Conservation (phyloP, 2,797 vertebrate species). For the Ctenosaura bakeri region DNA sequence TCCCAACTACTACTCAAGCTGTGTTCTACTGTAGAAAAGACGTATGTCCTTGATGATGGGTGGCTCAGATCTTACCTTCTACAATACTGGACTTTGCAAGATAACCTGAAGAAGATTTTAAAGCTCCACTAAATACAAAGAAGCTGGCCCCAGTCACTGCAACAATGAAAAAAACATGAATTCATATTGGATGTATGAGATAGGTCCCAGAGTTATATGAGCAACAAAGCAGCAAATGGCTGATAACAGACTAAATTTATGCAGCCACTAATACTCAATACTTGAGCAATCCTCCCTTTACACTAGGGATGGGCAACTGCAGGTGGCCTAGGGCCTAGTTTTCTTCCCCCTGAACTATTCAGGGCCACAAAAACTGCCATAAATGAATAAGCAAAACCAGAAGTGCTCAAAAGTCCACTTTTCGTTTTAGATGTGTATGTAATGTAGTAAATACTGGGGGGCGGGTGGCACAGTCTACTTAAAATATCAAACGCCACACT, state of each 20-base stretch:
- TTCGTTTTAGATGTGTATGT: too few relatives aligned
- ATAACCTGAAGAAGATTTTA: constrained; percentile 96
- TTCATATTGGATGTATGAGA: background rate
- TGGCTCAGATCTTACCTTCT: constrained; percentile 89
- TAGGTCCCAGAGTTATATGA: constrained; percentile 11
- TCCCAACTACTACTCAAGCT: background rate
- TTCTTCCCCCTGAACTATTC: too few relatives aligned
- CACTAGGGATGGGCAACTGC: too few relatives aligned
- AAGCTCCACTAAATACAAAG: constrained; percentile 98
- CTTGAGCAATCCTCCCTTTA: constrained; percentile 29
- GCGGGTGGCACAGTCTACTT: too few relatives aligned
- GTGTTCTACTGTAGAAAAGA: constrained; percentile 22
- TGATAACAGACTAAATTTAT: constrained; percentile 10
- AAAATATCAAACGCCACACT: too few relatives aligned
- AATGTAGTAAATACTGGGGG: too few relatives aligned
- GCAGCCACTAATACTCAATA: background rate
- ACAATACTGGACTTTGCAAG: constrained; percentile 99
- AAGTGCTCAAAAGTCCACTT: too few relatives aligned
- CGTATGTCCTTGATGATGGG: background rate
- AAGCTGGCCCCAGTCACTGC: constrained; percentile 98
- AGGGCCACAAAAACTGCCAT: too few relatives aligned
- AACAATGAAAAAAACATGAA: constrained; percentile 59
- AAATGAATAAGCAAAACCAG: too few relatives aligned
- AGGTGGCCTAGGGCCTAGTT: too few relatives aligned
- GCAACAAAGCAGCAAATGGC: constrained; percentile 4